Percentiles rank a stretch among this genome's conserved stretches.
phyloP scores from a whole-genome alignment of 2,797 vertebrate genomes.

The Manis pentadactyla region DNA sequence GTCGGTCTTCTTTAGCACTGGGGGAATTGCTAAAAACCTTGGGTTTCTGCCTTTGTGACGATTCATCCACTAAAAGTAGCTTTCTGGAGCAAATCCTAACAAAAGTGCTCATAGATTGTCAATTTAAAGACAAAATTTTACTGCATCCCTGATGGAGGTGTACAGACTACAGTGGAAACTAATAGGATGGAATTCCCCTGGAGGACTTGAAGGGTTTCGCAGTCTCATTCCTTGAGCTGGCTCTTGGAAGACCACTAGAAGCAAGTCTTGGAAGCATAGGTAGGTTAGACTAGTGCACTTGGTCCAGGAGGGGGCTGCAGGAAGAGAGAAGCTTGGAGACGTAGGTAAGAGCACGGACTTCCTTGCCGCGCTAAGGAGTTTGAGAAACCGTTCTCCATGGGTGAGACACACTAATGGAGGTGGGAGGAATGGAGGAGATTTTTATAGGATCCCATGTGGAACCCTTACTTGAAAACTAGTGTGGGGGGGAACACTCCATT shows the following conservation, averaged over 20 bases:
- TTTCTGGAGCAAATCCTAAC: background rate
- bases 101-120: background rate
- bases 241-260: background rate
- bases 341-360: background rate
- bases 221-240: background rate
- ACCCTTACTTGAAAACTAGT: background rate
- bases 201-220: background rate
- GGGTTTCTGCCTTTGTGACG: background rate
- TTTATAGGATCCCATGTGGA: background rate
- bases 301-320: background rate
- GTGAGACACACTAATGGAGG: background rate
- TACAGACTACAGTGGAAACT: background rate
- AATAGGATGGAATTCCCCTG: background rate
- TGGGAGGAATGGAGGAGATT: background rate
- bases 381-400: background rate
- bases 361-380: background rate
- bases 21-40: background rate
- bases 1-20: background rate
- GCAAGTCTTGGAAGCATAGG: background rate
- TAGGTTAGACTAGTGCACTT: background rate
- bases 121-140: background rate
- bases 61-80: background rate
- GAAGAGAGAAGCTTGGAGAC: background rate
- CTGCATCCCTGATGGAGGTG: background rate
- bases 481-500: background rate